A percentile compares a stretch with the other conserved stretches of the same genome.
Evolutionary conservation across 2,888 invertebrate species (phyloP).

Genomic region (Nomada ruficornis): DNA sequence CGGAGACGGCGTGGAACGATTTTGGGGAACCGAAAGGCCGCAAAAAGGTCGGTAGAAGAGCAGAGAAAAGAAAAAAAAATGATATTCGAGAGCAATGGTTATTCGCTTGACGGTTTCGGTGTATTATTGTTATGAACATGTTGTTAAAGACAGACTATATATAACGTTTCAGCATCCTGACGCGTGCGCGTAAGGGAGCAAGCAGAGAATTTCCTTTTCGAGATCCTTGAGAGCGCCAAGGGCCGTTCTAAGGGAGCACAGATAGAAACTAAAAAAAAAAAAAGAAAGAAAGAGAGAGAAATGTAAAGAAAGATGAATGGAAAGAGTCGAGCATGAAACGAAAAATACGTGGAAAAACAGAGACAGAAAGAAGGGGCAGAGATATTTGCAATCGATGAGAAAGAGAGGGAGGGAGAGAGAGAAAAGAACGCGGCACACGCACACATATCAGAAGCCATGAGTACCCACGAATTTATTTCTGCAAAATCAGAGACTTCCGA

Average conservation of each 20-base stretch:
- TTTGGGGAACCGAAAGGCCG: constrained; percentile 16
- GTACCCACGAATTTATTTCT: constrained; percentile 72
- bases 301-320: constrained; percentile 56
- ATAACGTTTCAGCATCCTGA: constrained; percentile 84
- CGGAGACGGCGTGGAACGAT: background rate
- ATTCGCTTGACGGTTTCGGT: constrained; percentile 59
- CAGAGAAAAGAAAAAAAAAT: background rate
- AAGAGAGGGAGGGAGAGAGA: constrained; percentile 66
- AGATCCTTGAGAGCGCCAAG: constrained; percentile 78
- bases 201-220: constrained; percentile 72
- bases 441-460: constrained; percentile 82
- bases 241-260: constrained; percentile 72
- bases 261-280: constrained; percentile 33
- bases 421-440: constrained; percentile 81
- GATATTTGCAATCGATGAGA: constrained; percentile 72
- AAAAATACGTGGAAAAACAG: constrained; percentile 65
- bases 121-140: constrained; percentile 46
- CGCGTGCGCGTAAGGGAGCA: constrained; percentile 80
- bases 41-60: background rate
- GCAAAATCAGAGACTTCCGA: constrained; percentile 66
- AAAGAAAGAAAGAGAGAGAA: constrained; percentile 37
- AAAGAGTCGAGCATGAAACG: constrained; percentile 53
- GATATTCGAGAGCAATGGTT: constrained; percentile 34
- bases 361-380: constrained; percentile 65
- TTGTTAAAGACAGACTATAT: constrained; percentile 70